Conservation (phyloP, 2,113 vertebrate genomes). For the Camelus dromedarius region DNA sequence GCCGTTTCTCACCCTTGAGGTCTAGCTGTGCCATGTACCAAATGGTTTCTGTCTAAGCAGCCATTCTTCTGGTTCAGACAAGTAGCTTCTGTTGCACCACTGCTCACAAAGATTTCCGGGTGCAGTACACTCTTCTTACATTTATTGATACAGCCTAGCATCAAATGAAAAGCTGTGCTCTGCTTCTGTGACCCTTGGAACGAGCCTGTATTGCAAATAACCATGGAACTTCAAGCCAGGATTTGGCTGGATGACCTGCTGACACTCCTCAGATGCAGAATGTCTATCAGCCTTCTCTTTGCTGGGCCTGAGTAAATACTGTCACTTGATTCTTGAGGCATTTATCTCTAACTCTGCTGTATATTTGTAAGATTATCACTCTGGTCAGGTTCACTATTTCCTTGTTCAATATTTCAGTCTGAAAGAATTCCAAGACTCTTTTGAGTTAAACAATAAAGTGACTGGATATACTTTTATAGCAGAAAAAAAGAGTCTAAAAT, state of each 20-base stretch:
- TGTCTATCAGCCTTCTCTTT: not conserved
- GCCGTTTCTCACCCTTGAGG: not conserved
- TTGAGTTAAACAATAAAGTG: not conserved
- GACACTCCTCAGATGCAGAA: constrained; percentile 52
- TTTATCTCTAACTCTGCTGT: constrained; percentile 20
- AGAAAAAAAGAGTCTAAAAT: not conserved
- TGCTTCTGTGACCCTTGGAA: constrained; percentile 63
- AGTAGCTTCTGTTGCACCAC: not conserved
- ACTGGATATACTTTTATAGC: not conserved
- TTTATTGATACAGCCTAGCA: constrained; percentile 60
- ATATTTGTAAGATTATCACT: not conserved
- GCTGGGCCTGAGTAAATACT: not conserved
- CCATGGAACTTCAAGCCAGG: constrained; percentile 28
- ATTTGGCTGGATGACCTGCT: constrained; percentile 53
- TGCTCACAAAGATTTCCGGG: not conserved
- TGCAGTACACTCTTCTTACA: not conserved
- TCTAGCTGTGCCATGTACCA: not conserved
- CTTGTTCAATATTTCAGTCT: constrained; percentile 32
- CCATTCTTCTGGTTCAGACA: not conserved
- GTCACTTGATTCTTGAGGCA: not conserved
- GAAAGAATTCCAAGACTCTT: not conserved
- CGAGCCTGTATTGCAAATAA: constrained; percentile 64
- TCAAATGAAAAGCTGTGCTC: constrained; percentile 59
- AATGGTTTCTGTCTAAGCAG: constrained; percentile 1
- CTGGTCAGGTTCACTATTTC: not conserved